phyloP scores from a whole-genome alignment of 2,888 invertebrate species.

The Eupithecia tripunctaria region DNA sequence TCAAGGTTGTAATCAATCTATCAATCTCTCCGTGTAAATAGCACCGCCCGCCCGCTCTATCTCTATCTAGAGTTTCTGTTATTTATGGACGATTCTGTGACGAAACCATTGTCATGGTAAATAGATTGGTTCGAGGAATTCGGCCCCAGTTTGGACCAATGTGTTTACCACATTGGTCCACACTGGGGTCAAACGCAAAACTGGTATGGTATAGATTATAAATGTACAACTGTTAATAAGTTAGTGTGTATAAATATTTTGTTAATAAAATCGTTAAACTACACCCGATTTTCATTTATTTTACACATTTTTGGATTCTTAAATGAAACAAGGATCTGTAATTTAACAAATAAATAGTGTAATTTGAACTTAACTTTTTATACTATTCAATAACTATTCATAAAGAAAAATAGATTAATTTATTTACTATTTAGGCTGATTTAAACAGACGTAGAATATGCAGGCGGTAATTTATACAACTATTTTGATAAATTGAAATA shows the following conservation, averaged over 20 bases:
- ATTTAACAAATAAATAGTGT: constrained; percentile 81
- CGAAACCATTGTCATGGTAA: too few species aligned
- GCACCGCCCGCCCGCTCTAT: too few species aligned
- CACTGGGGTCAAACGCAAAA: too few species aligned
- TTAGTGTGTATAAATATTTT: constrained; percentile 31
- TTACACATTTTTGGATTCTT: not conserved
- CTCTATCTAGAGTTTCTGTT: too few species aligned
- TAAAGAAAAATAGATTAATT: constrained; percentile 75
- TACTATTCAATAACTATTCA: constrained; percentile 70
- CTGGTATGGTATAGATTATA: too few species aligned
- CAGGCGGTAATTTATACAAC: constrained; percentile 72
- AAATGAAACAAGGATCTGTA: constrained; percentile 62
- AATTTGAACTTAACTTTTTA: constrained; percentile 80
- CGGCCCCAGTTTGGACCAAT: not conserved
- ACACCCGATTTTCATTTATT: constrained; percentile 13
- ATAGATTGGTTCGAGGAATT: too few species aligned
- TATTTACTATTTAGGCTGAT: constrained; percentile 71
- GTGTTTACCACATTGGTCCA: too few species aligned
- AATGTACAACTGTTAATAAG: constrained; percentile 28
- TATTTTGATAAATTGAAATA: constrained; percentile 61
- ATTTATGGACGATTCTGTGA: too few species aligned
- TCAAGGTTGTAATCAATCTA: too few species aligned
- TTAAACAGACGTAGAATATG: constrained; percentile 68
- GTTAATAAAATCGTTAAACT: constrained; percentile 26
- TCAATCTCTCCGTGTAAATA: too few species aligned